Conservation (phyloP, 2,888 invertebrate species). For the Bembecia ichneumoniformis region DNA sequence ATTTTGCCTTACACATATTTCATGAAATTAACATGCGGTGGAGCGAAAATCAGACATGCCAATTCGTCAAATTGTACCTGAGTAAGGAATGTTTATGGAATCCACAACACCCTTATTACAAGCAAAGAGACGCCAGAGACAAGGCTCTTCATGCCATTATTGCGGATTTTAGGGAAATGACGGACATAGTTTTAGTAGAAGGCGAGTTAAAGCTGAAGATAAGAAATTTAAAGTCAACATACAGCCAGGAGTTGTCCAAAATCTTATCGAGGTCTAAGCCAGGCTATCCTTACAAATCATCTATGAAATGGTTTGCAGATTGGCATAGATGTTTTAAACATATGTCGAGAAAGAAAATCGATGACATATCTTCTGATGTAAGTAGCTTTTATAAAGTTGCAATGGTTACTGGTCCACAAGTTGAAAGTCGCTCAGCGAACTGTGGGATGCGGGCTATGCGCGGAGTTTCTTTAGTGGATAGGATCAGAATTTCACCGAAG, state of each 20-base stretch:
- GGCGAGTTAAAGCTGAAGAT: constrained; percentile 40
- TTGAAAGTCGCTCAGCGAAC: too few relatives aligned
- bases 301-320: constrained; percentile 42
- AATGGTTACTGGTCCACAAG: not conserved
- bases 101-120: constrained; percentile 40
- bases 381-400: not conserved
- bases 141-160: constrained; percentile 40
- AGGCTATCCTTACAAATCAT: constrained; percentile 31
- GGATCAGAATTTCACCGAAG: too few relatives aligned
- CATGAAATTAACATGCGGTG: constrained; percentile 39
- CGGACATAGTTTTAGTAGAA: constrained; percentile 36
- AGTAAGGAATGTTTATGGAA: constrained; percentile 57
- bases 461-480: too few relatives aligned
- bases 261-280: constrained; percentile 34
- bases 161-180: constrained; percentile 29
- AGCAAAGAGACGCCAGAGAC: constrained; percentile 33
- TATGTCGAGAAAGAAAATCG: constrained; percentile 4
- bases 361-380: constrained; percentile 13
- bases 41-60: constrained; percentile 52
- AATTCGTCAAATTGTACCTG: constrained; percentile 58
- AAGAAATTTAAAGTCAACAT: constrained; percentile 44
- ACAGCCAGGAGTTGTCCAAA: constrained; percentile 41
- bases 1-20: too few relatives aligned
- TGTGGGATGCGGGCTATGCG: too few relatives aligned
- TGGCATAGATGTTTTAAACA: constrained; percentile 32